Evolutionary conservation across 2,797 vertebrate genomes (phyloP), one percentile per base, ranked within the genome.

Genomic region (Rhadinocentrus ornatus): DNA sequence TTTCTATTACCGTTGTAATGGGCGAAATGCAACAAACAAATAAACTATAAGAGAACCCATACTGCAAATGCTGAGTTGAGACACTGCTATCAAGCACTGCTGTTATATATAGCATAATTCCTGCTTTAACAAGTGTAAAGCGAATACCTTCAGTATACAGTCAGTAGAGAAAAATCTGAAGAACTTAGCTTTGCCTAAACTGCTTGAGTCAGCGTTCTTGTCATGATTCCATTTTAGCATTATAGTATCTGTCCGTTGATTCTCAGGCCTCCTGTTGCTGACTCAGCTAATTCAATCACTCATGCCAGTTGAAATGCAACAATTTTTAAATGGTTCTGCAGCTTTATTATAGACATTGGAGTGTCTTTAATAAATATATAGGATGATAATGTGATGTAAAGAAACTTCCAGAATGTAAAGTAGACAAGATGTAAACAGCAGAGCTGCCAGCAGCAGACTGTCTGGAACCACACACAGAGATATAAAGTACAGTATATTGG

Each of bases 1-100:
- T 68, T 80, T 78, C 58, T 67, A 68, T 86, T 85, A 83, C 77
- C 44, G 62, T 57, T 71, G 71, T 81, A 80, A 83, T 77, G 63
- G 63, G 44, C 71, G 48, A 62, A 73, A 72, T 63, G 58, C 32
- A 46, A 59, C 62, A 78, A 80, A 78, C 68, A 81, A 73, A 77
- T 44, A 73, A 65, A 71, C 27, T 75, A 73, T 73, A 59, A 11
- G 58, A 44, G 64, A 78, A 48, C 18, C 11, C 6, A 55, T 39
- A 64, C 29, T 39, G 50, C 56, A 32, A 62, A 75, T 37, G 39
- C 22, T 54, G 16, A 59, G 39, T 46, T 41, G 20, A 67, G n/a
- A 60, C 22, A 16, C 10, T 39, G 2, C 22, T 22, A 6, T 60
- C 15, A 26, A 60, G 11, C 9, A 41, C 26, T 27, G 15, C 24